Base-by-base conservation (phyloP, 2,888 invertebrate genomes). In the Caenorhabditis uteleia region DNA sequence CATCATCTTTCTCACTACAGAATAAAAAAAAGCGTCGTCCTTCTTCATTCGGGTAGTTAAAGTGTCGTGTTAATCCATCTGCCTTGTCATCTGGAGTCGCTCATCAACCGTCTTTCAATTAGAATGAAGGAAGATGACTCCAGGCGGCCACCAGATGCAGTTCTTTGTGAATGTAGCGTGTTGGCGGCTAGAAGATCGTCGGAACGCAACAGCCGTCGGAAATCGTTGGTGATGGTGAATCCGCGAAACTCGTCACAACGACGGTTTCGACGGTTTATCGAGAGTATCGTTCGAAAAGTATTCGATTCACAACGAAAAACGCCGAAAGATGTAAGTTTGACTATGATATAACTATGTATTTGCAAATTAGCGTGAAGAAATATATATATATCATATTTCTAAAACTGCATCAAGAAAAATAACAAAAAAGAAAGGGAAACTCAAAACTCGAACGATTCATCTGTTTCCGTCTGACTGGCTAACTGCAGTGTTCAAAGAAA, bases 221-320 rank as follows among this genome's bases (percentile, higher is more conserved):
- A 14, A 46, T 14, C 25, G 27, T 36, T 50, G 16, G 34, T 59
- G 3, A 53, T 51, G 10, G 51, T 59, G 21, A 56, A 49, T 20
- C 65, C 61, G 10, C 55, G 62, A 36, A 51, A 39, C 18, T 48
- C 58, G 34, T 67, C 64, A n/a, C 61, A 70, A 27, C 59, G 65
- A 25, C 62, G 71, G 3, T 71, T 75, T 36, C 62, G 68, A 14
- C 49, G 71, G 20, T 69, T 73, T 48, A 55, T 75, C 25, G 74
- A 68, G 29, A 62, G 59, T 50, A 65, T 75, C 36, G 74, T 74
- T 33, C 59, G 75, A 26, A 75, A 75, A 62, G 73, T 75, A 36
- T 74, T 75, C 48, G 71, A 72, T 49, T 57, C 49, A 29, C 68
- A 68, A 47, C 53, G 67, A 20, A 69, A 68, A 43, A 44, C 58